phyloP scores from a whole-genome alignment of 1,140 invertebrate genomes.

The Euura lappo region DNA sequence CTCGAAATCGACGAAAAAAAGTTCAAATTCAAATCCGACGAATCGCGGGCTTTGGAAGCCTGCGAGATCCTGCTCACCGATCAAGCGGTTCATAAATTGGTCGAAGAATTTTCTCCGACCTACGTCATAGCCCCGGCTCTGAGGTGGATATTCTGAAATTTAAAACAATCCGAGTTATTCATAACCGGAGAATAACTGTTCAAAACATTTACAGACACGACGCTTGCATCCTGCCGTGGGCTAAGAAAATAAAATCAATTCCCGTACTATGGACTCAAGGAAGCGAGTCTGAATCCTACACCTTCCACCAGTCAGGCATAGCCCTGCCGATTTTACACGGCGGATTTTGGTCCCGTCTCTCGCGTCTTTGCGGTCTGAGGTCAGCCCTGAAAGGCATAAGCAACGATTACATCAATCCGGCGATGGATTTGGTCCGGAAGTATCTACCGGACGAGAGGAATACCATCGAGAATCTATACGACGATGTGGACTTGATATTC shows the following conservation, averaged over 20 bases:
- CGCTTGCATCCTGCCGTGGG: constrained; percentile 52
- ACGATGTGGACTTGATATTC: constrained; percentile 48
- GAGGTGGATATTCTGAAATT: too few species aligned
- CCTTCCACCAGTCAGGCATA: constrained; percentile 47
- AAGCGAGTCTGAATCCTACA: constrained; percentile 50
- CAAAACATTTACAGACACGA: constrained; percentile 53
- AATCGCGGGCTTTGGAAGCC: constrained; percentile 38
- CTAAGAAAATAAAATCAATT: constrained; percentile 42
- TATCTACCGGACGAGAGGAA: constrained; percentile 33
- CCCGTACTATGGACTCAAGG: constrained; percentile 52
- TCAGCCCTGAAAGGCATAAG: constrained; percentile 37
- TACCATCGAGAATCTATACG: constrained; percentile 45
- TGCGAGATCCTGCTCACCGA: constrained; percentile 45
- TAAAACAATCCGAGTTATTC: too few species aligned
- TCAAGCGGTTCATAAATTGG: constrained; percentile 35
- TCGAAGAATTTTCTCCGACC: constrained; percentile 47
- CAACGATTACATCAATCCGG: constrained; percentile 42
- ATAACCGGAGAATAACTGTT: too few species aligned
- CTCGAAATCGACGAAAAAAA: constrained; percentile 32
- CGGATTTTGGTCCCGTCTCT: constrained; percentile 44
- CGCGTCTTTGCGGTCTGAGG: constrained; percentile 36
- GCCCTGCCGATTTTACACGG: constrained; percentile 46
- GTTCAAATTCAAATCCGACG: constrained; percentile 1
- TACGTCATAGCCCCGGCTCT: constrained; percentile 51
- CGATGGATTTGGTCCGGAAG: constrained; percentile 36